Conservation (phyloP, 2,113 vertebrate species). For the Malurus melanocephalus region DNA sequence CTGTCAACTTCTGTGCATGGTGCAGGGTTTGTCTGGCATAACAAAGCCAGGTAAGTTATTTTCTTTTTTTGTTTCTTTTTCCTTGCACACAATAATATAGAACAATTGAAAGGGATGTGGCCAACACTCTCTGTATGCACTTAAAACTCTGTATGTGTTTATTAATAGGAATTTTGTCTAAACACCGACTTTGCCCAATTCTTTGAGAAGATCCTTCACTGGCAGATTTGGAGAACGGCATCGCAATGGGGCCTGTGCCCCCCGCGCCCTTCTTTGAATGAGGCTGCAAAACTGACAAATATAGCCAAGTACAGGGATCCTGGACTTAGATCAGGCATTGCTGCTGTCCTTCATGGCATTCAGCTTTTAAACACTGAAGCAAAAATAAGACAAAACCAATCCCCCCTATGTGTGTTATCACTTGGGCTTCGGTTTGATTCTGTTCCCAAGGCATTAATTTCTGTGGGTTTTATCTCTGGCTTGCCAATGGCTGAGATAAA, state of each 20-base stretch:
- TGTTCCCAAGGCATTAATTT: not conserved
- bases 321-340: not conserved
- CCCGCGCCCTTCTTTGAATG: not conserved
- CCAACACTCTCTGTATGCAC: not conserved
- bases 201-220: not conserved
- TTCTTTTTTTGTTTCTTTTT: not conserved
- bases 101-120: not conserved
- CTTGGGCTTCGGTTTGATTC: not conserved
- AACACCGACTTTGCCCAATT: not conserved
- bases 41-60: not conserved
- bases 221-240: not conserved
- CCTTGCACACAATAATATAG: not conserved
- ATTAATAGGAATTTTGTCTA: not conserved
- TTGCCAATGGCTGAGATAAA: not conserved
- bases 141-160: not conserved
- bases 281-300: not conserved
- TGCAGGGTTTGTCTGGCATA: not conserved
- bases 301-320: not conserved
- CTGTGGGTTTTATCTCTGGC: fast-evolving
- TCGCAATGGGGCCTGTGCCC: not conserved
- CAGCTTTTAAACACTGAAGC: not conserved
- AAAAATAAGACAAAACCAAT: not conserved
- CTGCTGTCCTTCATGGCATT: not conserved
- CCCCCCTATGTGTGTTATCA: not conserved
- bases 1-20: not conserved